Base-by-base conservation (phyloP, 2,797 vertebrate species). In the Agapornis canus region DNA sequence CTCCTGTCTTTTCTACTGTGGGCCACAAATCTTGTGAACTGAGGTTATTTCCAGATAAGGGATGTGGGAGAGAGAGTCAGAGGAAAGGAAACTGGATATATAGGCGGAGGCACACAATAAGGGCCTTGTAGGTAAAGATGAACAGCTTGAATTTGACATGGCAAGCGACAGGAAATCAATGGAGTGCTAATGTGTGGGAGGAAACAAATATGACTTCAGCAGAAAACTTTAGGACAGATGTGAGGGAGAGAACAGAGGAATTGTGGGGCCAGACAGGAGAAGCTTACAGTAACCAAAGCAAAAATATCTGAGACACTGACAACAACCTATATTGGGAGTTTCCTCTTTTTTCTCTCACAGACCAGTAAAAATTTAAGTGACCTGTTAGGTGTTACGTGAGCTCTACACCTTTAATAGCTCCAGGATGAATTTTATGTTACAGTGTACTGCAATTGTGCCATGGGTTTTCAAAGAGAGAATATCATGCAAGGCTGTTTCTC, bases 91-190 rank as follows among this genome's bases (percentile, higher is more conserved):
- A 86, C 13, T 82, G n/a, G 51, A 76, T 94, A 75, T 66, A 78
- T 75, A 81, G 90, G 60, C 0, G 12, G 65, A 20, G 78, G 54
- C 25, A 91, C 59, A 95, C 64, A 92, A 76, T 76, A 86, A 88
- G 76, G 57, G 76, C 0, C 4, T 91, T 89, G 75, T 88, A 94
- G 87, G 91, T 93, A 92, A 91, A 89, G 92, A 91, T 47, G 84
- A 94, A 76, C 86, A 93, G 89, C 72, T 91, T 93, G 89, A 86
- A 83, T 92, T 81, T 83, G 89, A 94, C 84, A 86, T 82, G 82
- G 82, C 54, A 90, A 95, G 82, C 81, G 93, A 86, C 89, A 92
- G 94, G 84, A 94, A 96, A 94, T 85, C 93, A 91, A 70, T 75
- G 59, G 43, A 93, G 89, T 85, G 75, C 26, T 91, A 80, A 94